A percentile compares a stretch with the other conserved stretches of the same genome.
These are phyloP conservation scores for Orchesellides sinensis DNA, from an alignment of 2,888 invertebrate genomes.

Conservation along the genomic window DNA sequence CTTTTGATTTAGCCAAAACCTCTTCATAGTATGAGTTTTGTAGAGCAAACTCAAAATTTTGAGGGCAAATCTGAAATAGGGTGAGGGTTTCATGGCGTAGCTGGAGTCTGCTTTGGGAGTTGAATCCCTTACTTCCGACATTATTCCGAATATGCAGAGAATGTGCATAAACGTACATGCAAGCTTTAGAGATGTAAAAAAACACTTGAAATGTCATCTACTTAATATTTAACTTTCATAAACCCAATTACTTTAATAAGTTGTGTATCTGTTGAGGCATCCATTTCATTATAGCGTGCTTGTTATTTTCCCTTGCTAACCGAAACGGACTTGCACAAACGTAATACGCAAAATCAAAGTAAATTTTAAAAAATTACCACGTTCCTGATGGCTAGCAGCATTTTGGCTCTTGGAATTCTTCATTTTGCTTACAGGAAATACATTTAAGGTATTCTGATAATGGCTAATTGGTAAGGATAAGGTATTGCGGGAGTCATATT, in stretches of 20 bases:
- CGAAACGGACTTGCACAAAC: constrained; percentile 4
- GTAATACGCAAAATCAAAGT: constrained; percentile 9
- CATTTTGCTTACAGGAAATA: too few relatives aligned
- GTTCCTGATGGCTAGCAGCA: too few relatives aligned
- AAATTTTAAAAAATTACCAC: too few relatives aligned
- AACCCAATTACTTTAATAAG: too few relatives aligned
- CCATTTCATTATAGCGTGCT: background rate
- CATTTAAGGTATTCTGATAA: too few relatives aligned
- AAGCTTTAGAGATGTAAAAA: too few relatives aligned
- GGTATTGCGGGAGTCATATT: too few relatives aligned
- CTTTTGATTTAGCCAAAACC: constrained; percentile 31
- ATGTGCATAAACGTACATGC: background rate
- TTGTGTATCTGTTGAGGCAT: constrained; percentile 5
- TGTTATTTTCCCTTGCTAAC: background rate
- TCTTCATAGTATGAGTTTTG: constrained; percentile 33
- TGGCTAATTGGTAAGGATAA: too few relatives aligned
- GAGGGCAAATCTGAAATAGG: constrained; percentile 30
- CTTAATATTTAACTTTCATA: too few relatives aligned
- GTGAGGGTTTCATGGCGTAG: background rate
- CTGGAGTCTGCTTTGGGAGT: background rate
- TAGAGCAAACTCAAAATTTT: constrained; percentile 6
- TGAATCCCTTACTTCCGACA: constrained; percentile 1
- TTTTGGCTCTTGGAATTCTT: too few relatives aligned
- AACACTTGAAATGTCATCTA: too few relatives aligned
- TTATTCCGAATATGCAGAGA: background rate